These are phyloP conservation scores for Odontamblyopus lacepedii DNA, from an alignment of 2,797 vertebrate genomes.

Conservation along the genomic window DNA sequence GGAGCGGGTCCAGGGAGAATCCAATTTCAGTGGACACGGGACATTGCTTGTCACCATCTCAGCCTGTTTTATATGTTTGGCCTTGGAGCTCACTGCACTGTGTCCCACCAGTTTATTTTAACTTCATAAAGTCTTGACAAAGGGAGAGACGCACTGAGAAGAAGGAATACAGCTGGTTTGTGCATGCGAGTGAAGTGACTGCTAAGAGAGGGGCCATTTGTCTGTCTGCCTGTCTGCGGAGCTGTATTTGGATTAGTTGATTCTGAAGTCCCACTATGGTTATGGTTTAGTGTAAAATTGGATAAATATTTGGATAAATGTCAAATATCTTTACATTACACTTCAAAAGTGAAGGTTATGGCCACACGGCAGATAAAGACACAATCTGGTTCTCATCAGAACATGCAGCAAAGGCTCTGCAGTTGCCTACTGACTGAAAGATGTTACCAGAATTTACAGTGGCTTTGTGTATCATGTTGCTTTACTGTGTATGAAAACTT, in stretches of 20 bases:
- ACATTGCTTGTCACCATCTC: constrained; percentile 51
- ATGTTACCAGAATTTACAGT: too few species aligned
- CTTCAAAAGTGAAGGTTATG: too few species aligned
- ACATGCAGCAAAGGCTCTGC: too few species aligned
- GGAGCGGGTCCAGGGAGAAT: constrained; percentile 34
- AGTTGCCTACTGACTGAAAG: too few species aligned
- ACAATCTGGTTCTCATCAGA: too few species aligned
- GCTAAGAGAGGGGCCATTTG: constrained; percentile 12
- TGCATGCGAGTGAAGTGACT: constrained; percentile 14
- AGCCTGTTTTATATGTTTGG: constrained; percentile 44
- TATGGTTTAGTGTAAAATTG: background rate
- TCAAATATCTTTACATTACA: background rate
- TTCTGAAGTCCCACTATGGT: background rate
- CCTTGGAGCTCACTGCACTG: constrained; percentile 32
- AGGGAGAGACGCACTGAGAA: constrained; percentile 17
- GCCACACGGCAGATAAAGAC: too few species aligned
- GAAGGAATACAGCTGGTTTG: constrained; percentile 20
- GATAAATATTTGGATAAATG: background rate
- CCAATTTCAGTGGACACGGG: constrained; percentile 56
- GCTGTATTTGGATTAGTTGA: constrained; percentile 20
- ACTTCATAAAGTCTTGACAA: constrained; percentile 43
- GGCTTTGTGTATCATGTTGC: too few species aligned
- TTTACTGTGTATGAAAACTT: too few species aligned
- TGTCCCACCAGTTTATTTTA: constrained; percentile 32
- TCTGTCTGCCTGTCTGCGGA: constrained; percentile 11